These are phyloP conservation scores for Drosophila burlai DNA, from an alignment of 1,140 invertebrate genomes.

Conservation along the genomic window DNA sequence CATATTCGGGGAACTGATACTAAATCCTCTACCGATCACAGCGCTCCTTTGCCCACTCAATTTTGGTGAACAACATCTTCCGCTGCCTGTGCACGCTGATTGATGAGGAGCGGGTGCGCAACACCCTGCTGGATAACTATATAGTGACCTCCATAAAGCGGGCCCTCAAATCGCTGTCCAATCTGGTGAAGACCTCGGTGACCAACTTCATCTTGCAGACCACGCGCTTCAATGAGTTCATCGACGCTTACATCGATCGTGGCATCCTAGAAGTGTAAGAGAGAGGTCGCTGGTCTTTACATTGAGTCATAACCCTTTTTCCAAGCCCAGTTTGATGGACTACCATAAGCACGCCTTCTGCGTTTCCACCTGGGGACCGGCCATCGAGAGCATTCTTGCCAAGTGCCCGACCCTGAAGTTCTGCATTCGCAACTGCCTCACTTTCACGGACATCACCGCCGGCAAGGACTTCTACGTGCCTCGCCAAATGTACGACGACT, in stretches of 20 bases:
- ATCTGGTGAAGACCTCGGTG: constrained; percentile 72
- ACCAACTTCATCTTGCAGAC: constrained; percentile 82
- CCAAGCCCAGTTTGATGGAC: constrained; percentile 50
- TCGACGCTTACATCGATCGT: constrained; percentile 71
- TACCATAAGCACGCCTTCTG: constrained; percentile 75
- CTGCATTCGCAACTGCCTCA: constrained; percentile 72
- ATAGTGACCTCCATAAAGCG: constrained; percentile 74
- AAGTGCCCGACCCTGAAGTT: constrained; percentile 80
- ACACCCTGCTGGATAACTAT: constrained; percentile 48
- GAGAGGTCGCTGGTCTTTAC: rapidly evolving
- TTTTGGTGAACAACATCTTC: constrained; percentile 76
- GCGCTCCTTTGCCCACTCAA: constrained; percentile 73
- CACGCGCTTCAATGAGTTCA: constrained; percentile 70
- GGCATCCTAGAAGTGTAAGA: constrained; percentile 78
- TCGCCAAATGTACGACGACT: constrained; percentile 66
- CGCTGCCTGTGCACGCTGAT: constrained; percentile 76
- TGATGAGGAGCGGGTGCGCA: constrained; percentile 61
- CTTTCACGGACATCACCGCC: constrained; percentile 75
- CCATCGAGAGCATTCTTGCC: constrained; percentile 77
- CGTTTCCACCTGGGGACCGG: constrained; percentile 78
- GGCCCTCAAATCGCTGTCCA: constrained; percentile 74
- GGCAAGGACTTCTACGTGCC: constrained; percentile 76
- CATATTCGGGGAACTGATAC: neutral
- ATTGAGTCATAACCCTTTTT: too few relatives aligned
- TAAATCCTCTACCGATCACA: neutral